phyloP scores from a whole-genome alignment of 1,140 invertebrate genomes.

The Maconellicoccus hirsutus region DNA sequence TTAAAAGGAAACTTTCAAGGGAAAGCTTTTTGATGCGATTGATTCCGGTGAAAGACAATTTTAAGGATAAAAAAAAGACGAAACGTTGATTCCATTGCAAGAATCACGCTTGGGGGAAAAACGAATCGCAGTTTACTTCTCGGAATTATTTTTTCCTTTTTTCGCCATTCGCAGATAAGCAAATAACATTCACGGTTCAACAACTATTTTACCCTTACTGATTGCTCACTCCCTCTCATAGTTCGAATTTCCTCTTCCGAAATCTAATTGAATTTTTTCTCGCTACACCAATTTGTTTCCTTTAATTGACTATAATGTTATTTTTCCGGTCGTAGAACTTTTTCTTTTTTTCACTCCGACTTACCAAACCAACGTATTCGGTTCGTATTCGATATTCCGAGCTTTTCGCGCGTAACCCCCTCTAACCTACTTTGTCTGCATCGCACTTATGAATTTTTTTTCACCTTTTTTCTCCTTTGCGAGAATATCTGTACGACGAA shows the following conservation, averaged over 20 bases:
- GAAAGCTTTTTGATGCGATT: neutral
- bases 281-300: constrained; percentile 7
- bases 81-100: neutral
- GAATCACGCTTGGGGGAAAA: constrained; percentile 2
- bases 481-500: too few relatives aligned
- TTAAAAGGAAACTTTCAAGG: neutral
- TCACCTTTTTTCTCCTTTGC: too few relatives aligned
- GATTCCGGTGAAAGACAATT: neutral
- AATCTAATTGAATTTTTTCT: constrained; percentile 10
- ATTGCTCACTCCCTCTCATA: neutral
- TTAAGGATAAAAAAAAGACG: neutral
- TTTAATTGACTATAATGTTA: constrained; percentile 10
- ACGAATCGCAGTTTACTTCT: constrained; percentile 8
- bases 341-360: neutral
- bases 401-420: too few relatives aligned
- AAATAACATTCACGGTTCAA: constrained; percentile 9
- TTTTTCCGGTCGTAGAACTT: neutral
- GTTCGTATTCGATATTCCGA: too few relatives aligned
- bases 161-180: constrained; percentile 7
- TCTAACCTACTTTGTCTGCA: too few relatives aligned
- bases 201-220: constrained; percentile 4
- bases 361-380: too few relatives aligned
- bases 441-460: too few relatives aligned
- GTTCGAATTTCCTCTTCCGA: neutral
- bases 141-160: constrained; percentile 4